Conservation (phyloP, 2,888 invertebrate genomes). For the Gibbula magus region DNA sequence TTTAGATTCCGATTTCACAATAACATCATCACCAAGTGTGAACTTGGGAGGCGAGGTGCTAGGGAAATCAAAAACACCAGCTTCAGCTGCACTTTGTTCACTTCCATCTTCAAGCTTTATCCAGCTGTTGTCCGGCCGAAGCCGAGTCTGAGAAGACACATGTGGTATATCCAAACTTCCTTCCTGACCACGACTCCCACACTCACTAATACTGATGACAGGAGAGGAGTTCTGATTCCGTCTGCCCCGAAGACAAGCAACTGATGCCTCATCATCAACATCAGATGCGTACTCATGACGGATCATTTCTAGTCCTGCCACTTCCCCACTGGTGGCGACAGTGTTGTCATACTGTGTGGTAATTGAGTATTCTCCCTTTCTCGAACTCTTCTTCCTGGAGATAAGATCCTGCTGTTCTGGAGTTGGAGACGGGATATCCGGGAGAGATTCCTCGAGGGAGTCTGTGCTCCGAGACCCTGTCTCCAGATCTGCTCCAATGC, state of each 20-base stretch:
- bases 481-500: slow-evolving; percentile 59
- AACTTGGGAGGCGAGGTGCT: neutral
- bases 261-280: neutral
- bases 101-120: slow-evolving; percentile 26
- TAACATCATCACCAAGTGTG: neutral
- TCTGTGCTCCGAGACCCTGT: slow-evolving; percentile 66
- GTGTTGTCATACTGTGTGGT: neutral
- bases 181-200: neutral
- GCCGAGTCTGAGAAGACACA: slow-evolving; percentile 23
- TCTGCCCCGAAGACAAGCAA: neutral
- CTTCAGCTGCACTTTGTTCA: neutral
- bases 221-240: neutral
- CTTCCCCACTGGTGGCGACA: slow-evolving; percentile 27
- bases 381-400: slow-evolving; percentile 20
- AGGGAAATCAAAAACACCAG: neutral
- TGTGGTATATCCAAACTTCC: neutral
- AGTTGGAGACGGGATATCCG: slow-evolving; percentile 56
- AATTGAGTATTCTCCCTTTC: slow-evolving; percentile 26
- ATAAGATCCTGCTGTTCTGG: slow-evolving; percentile 22
- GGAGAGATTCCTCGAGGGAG: slow-evolving; percentile 63
- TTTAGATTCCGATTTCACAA: neutral
- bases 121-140: slow-evolving; percentile 44
- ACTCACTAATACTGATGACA: neutral
- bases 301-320: slow-evolving; percentile 9
- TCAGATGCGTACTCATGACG: neutral